phyloP scores from a whole-genome alignment of 2,113 vertebrate genomes.

The Notiomystis cincta region DNA sequence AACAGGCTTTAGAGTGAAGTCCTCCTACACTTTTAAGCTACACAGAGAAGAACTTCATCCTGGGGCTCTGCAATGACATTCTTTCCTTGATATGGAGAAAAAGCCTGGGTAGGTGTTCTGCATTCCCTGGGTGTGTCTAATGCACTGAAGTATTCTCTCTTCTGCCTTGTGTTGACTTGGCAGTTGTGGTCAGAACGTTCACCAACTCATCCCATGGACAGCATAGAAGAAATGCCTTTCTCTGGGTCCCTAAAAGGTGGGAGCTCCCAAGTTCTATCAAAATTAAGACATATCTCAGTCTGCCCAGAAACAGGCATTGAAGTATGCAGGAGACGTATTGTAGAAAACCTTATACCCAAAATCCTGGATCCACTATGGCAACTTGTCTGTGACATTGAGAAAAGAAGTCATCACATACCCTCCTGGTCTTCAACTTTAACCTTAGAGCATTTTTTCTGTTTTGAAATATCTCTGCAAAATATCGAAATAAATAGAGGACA shows the following conservation, averaged over 20 bases:
- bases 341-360: background rate
- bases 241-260: background rate
- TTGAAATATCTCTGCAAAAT: conserved; percentile 18
- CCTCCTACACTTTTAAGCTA: background rate
- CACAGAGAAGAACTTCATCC: background rate
- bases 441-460: background rate
- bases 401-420: background rate
- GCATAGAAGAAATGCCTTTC: background rate
- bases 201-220: background rate
- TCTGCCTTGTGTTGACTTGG: background rate
- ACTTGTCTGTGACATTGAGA: background rate
- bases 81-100: background rate
- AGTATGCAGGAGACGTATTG: background rate
- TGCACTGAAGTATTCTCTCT: background rate
- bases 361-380: background rate
- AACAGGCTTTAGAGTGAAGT: background rate
- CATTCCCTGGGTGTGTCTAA: background rate
- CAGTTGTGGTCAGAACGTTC: background rate
- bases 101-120: background rate
- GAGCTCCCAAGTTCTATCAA: background rate
- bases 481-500: conserved; percentile 13
- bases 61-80: background rate
- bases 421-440: background rate
- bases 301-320: background rate
- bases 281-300: background rate